Evolutionary conservation across 2,113 vertebrate genomes (phyloP).

Genomic region (Todiramphus saurophagus): DNA sequence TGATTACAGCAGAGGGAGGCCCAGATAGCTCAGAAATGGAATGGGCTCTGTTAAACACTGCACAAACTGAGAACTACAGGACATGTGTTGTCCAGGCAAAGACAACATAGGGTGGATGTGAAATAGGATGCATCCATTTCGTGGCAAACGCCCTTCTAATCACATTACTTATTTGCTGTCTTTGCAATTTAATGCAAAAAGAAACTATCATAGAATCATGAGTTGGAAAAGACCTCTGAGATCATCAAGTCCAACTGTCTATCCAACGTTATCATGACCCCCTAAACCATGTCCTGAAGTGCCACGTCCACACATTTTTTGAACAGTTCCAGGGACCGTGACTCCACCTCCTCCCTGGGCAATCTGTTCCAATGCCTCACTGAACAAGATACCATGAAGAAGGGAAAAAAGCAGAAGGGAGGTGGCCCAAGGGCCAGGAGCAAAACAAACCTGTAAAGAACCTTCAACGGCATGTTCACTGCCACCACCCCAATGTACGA

Average conservation of each 20-base stretch:
- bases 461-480: not conserved
- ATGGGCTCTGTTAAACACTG: not conserved
- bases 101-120: not conserved
- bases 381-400: not conserved
- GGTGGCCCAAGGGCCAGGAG: not conserved
- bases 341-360: too few relatives aligned
- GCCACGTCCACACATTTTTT: too few relatives aligned
- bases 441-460: not conserved
- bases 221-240: too few relatives aligned
- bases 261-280: too few relatives aligned
- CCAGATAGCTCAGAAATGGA: not conserved
- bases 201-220: too few relatives aligned
- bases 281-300: too few relatives aligned
- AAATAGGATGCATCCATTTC: not conserved
- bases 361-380: too few relatives aligned
- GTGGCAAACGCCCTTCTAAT: not conserved
- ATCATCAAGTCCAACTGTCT: too few relatives aligned
- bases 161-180: not conserved
- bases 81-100: not conserved
- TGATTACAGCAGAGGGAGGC: not conserved
- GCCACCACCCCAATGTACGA: not conserved
- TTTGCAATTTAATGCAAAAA: not conserved
- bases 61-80: not conserved
- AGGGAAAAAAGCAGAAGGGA: not conserved
- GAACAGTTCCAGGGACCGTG: too few relatives aligned